Percentiles rank a stretch among this genome's conserved stretches.
Evolutionary conservation across 2,797 vertebrate genomes (phyloP).

Genomic region (Myripristis jacobus): DNA sequence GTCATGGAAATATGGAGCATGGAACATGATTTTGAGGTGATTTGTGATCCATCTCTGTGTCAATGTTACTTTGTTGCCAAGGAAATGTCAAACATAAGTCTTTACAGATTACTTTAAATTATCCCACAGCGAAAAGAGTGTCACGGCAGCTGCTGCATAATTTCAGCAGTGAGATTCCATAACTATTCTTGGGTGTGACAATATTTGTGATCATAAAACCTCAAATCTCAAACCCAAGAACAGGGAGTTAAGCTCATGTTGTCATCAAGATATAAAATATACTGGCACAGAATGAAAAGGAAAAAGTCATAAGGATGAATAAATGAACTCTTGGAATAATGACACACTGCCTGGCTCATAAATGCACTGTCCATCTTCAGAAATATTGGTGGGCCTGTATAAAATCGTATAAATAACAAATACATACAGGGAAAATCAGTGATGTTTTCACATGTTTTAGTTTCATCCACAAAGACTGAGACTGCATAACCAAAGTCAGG

Average conservation of each 20-base stretch:
- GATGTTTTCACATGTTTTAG: not conserved
- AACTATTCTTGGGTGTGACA: constrained; percentile 12
- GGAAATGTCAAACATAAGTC: not conserved
- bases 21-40: constrained; percentile 1
- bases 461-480: not conserved
- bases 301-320: not conserved
- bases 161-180: constrained; percentile 5
- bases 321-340: no score
- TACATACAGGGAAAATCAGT: no score
- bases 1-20: not conserved
- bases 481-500: not conserved
- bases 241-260: constrained; percentile 31
- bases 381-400: no score
- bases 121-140: constrained; percentile 43
- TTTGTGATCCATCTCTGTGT: not conserved
- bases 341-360: no score
- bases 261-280: constrained; percentile 9
- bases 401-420: no score
- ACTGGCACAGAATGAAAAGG: constrained; percentile 1
- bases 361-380: no score
- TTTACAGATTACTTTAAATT: no score
- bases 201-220: constrained; percentile 8
- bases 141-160: constrained; percentile 37
- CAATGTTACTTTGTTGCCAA: not conserved
- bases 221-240: constrained; percentile 16